These are phyloP conservation scores for Gobiocypris rarus DNA, from an alignment of 2,113 vertebrate species.

Conservation along the genomic window DNA sequence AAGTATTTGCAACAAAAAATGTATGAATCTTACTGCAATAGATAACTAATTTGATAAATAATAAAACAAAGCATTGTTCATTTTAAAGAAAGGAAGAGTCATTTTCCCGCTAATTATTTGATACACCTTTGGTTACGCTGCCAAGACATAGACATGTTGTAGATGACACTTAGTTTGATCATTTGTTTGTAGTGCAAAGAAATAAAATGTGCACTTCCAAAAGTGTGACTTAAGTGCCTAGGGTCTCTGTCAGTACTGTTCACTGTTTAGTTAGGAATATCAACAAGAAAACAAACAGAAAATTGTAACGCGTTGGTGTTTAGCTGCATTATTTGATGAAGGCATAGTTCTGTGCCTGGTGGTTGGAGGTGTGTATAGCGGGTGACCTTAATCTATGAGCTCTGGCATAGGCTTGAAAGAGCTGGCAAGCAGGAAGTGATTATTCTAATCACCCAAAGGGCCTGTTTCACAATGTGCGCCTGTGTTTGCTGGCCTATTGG, in stretches of 20 bases:
- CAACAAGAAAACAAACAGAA: neutral
- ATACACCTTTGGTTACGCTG: neutral
- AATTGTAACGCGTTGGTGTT: neutral
- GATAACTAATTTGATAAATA: neutral
- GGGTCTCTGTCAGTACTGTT: neutral
- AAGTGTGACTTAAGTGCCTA: neutral
- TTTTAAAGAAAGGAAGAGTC: neutral
- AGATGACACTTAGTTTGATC: too few relatives aligned
- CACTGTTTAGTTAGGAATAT: neutral
- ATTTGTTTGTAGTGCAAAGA: neutral
- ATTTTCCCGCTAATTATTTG: neutral
- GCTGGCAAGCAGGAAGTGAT: slow-evolving; percentile 47
- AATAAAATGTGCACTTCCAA: neutral
- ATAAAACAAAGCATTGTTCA: neutral
- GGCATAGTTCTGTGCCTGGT: slow-evolving; percentile 5
- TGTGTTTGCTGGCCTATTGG: slow-evolving; percentile 35
- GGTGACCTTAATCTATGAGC: slow-evolving; percentile 49
- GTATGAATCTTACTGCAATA: neutral
- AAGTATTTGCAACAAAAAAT: neutral
- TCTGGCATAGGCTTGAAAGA: slow-evolving; percentile 48
- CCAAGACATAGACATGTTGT: neutral
- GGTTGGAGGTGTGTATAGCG: slow-evolving; percentile 24
- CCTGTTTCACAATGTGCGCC: slow-evolving; percentile 35
- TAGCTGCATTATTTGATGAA: slow-evolving; percentile 12
- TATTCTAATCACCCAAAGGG: slow-evolving; percentile 53